Conservation (phyloP, 2,888 invertebrate genomes). For the Caradrina clavipalpis region DNA sequence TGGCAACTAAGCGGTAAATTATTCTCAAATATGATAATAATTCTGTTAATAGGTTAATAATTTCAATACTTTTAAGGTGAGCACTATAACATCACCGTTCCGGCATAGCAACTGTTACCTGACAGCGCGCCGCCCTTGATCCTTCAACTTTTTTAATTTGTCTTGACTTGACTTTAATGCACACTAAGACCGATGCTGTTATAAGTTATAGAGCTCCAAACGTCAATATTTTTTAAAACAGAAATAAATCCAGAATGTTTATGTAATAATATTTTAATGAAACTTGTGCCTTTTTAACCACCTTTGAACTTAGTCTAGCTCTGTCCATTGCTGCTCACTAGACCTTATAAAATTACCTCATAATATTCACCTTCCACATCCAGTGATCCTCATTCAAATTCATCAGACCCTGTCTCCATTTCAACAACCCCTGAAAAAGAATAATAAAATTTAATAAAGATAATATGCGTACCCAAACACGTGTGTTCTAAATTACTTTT, state of each 20-base stretch:
- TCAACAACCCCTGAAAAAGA: background rate
- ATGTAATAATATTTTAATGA: no score
- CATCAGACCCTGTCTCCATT: background rate
- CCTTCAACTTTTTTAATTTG: no score
- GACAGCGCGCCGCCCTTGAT: no score
- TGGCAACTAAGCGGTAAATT: background rate
- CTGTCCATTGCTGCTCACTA: background rate
- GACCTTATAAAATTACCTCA: background rate
- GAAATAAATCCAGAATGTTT: no score
- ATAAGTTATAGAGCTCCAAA: no score
- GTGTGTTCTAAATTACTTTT: slow-evolving; percentile 27
- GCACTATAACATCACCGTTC: no score
- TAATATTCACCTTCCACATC: background rate
- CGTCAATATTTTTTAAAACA: no score
- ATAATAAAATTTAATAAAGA: background rate
- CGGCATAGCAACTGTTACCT: no score
- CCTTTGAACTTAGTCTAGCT: background rate
- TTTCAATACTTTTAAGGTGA: no score
- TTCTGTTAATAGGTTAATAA: background rate
- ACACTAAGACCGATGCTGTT: no score
- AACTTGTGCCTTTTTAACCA: background rate
- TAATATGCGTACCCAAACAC: background rate
- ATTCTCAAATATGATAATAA: background rate
- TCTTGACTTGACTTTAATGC: no score
- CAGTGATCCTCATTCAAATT: background rate